phyloP scores from a whole-genome alignment of 2,797 vertebrate genomes.

The Rhinophrynus dorsalis region DNA sequence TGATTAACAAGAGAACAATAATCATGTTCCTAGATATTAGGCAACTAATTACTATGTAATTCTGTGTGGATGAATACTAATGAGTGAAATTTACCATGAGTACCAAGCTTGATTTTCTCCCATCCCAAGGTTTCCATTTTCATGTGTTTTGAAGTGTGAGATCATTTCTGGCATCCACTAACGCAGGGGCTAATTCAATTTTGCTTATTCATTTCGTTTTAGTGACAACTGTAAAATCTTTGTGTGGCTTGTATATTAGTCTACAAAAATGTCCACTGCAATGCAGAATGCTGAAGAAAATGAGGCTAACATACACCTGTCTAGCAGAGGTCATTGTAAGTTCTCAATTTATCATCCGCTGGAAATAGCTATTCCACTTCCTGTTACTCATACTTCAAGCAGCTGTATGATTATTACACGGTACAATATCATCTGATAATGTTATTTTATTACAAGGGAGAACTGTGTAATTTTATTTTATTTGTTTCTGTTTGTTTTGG shows the following conservation, averaged over 20 bases:
- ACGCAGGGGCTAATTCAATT: conserved; percentile 19
- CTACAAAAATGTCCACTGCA: conserved; percentile 1
- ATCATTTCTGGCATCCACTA: conserved; percentile 21
- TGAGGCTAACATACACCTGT: neutral
- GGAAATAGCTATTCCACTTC: neutral
- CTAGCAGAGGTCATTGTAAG: neutral
- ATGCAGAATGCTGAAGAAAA: conserved; percentile 1
- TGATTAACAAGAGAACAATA: conserved; percentile 35
- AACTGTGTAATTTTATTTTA: too few relatives aligned
- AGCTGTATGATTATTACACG: too few relatives aligned
- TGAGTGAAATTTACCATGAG: conserved; percentile 45
- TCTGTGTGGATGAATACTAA: conserved; percentile 48
- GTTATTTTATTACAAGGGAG: too few relatives aligned
- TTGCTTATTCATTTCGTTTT: conserved; percentile 14
- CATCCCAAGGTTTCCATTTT: conserved; percentile 35
- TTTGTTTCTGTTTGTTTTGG: too few relatives aligned
- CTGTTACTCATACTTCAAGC: too few relatives aligned
- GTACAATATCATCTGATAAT: too few relatives aligned
- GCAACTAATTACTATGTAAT: conserved; percentile 45
- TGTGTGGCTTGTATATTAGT: neutral
- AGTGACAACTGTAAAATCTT: conserved; percentile 17
- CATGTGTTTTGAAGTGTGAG: conserved; percentile 38
- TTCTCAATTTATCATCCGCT: neutral
- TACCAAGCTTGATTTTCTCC: conserved; percentile 18
- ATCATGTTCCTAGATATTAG: conserved; percentile 46